A percentile compares a stretch with the other conserved stretches of the same genome.
Evolutionary conservation across 2,888 invertebrate genomes (phyloP).

Genomic region (Agrypnus murinus): DNA sequence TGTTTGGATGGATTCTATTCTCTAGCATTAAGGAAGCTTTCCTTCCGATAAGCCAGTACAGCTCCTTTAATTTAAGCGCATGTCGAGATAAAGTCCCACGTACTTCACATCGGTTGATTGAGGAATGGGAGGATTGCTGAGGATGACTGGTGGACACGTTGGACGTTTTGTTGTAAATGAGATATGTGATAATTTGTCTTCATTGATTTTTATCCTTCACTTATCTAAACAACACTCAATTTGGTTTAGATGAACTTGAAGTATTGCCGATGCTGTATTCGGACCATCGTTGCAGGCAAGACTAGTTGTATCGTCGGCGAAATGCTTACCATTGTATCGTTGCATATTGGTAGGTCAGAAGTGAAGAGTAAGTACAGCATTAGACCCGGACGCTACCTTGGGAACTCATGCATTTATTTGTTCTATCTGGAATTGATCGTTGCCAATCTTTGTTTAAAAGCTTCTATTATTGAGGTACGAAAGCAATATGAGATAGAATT

Average conservation of each 20-base stretch:
- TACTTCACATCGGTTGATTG: constrained; percentile 1
- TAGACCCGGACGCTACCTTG: constrained; percentile 22
- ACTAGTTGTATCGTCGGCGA: constrained; percentile 12
- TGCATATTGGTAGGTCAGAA: constrained; percentile 16
- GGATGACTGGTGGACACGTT: constrained; percentile 22
- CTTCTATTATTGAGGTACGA: constrained; percentile 11
- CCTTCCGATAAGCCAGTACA: not conserved
- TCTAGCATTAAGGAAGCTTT: not conserved
- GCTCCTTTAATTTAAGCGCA: not conserved
- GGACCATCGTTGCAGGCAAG: constrained; percentile 10
- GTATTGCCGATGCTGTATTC: not conserved
- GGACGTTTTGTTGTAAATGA: constrained; percentile 10
- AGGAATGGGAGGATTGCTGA: constrained; percentile 12
- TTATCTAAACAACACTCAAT: constrained; percentile 4
- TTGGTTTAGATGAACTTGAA: constrained; percentile 15
- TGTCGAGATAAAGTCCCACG: constrained; percentile 9
- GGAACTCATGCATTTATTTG: constrained; percentile 21
- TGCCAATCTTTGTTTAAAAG: constrained; percentile 18
- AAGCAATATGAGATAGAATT: no score
- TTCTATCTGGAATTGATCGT: constrained; percentile 12
- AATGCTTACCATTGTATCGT: constrained; percentile 17
- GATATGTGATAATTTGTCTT: not conserved
- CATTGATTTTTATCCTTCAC: constrained; percentile 14
- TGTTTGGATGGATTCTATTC: not conserved
- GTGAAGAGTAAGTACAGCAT: no score